Evolutionary conservation across 2,797 vertebrate genomes (phyloP).

Genomic region (Amniataba percoides): DNA sequence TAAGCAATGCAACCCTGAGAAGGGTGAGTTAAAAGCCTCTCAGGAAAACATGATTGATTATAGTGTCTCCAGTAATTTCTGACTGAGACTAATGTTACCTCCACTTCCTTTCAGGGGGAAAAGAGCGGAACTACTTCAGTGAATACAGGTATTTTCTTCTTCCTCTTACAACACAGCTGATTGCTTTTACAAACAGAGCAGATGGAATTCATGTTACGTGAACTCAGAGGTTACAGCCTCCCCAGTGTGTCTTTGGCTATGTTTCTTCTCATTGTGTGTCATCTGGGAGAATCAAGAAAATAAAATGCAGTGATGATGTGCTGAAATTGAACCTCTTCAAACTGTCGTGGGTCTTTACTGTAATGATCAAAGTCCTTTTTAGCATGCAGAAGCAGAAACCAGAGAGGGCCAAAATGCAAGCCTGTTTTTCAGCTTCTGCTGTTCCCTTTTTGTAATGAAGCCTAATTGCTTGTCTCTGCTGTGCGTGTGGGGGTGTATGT

Average conservation of each 20-base stretch:
- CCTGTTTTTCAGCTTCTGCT: conserved; percentile 70
- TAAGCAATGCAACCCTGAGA: conserved; percentile 94
- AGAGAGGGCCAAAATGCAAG: conserved; percentile 52
- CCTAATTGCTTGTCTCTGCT: conserved; percentile 84
- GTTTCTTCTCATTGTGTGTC: conserved; percentile 51
- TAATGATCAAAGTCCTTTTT: conserved; percentile 58
- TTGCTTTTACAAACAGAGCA: conserved; percentile 67
- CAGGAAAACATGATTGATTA: conserved; percentile 51
- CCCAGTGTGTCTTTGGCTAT: conserved; percentile 57
- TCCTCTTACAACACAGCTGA: conserved; percentile 50
- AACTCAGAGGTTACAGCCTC: conserved; percentile 58
- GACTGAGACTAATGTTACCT: conserved; percentile 58
- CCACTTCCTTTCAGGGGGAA: conserved; percentile 87
- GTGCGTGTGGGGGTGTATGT: conserved; percentile 71
- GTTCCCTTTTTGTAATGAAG: conserved; percentile 61
- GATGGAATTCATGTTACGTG: conserved; percentile 66
- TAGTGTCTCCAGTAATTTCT: conserved; percentile 27
- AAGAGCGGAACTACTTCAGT: conserved; percentile 92
- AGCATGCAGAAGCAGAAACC: conserved; percentile 60
- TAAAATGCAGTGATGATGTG: conserved; percentile 37
- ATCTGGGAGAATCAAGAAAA: conserved; percentile 39
- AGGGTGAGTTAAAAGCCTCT: conserved; percentile 84
- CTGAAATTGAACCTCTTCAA: conserved; percentile 53
- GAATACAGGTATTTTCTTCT: conserved; percentile 92
- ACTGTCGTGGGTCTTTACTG: conserved; percentile 39